Evolutionary conservation across 2,797 vertebrate genomes (phyloP), one percentile per base, ranked within the genome.

Genomic region (Phrynocephalus forsythii): DNA sequence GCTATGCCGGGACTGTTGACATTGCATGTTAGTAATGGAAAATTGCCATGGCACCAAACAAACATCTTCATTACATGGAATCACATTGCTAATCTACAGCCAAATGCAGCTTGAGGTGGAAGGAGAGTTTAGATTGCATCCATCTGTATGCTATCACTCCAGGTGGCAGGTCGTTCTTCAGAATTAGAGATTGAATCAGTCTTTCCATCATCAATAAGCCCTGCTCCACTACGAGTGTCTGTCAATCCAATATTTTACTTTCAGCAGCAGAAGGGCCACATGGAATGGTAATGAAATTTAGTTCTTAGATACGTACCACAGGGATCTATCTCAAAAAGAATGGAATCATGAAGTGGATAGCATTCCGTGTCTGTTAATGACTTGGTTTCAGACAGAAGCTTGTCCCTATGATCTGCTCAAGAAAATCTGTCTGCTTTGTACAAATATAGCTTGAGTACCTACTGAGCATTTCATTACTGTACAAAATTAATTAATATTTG

Each of bases 171-270:
- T 95, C 93, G 88, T 95, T 96, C 95, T 94, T 95, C 94, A 96
- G 94, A 93, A 95, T 94, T 95, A 95, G 95, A 96, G 94, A 96
- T 96, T 94, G 95, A 95, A 96, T 95, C 94, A 94, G 95, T 92
- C 95, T 94, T 94, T 93, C 94, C 92, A 95, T 96, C 94, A 95
- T 95, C 94, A 94, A 92, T 92, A 95, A 94, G 91, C 89, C 87
- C 90, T 93, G 92, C 91, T 94, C 94, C 92, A 91, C 94, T 90
- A 92, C 72, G 52, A 95, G 91, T 77, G 91, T 67, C 92, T 95
- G 94, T 95, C 94, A 95, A 94, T 95, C 94, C 94, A 92, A 95
- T 95, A 93, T 94, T 96, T 95, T 95, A 94, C 93, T 94, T 85
- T 88, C 91, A 92, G 90, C 88, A 91, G 90, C 0, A 30, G 6